Percentiles rank a stretch among this genome's conserved stretches.
Evolutionary conservation across 2,888 invertebrate genomes (phyloP).

Genomic region (Alloscopus bannaensis): DNA sequence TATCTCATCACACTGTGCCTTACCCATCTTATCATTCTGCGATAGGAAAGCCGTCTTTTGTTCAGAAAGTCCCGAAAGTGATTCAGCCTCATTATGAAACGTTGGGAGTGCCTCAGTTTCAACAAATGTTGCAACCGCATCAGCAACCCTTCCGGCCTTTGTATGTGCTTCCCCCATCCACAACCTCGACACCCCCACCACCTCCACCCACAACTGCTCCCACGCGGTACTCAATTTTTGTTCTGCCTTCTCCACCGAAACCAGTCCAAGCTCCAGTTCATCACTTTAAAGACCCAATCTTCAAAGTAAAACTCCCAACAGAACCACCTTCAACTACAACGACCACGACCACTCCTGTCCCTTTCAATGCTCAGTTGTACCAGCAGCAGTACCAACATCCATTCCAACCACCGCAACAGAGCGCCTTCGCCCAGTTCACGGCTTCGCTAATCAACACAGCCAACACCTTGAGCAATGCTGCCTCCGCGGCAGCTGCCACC

Average conservation of each 20-base stretch:
- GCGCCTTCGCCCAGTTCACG: constrained; percentile 18
- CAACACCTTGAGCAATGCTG: constrained; percentile 5
- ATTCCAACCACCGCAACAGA: constrained; percentile 1
- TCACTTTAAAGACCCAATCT: neutral
- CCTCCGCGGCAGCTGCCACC: neutral
- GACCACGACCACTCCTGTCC: neutral
- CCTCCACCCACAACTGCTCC: neutral
- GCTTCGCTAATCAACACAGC: constrained; percentile 13
- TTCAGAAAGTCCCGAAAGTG: constrained; percentile 7
- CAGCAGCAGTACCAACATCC: constrained; percentile 43
- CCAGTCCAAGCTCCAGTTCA: neutral
- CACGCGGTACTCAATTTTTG: too few relatives aligned
- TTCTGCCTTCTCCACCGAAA: neutral
- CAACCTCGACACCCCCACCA: neutral
- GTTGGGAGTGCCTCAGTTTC: neutral
- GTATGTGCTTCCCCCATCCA: neutral
- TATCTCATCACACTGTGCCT: constrained; percentile 11
- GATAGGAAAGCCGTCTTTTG: neutral
- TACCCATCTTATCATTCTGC: neutral
- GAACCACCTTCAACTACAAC: neutral
- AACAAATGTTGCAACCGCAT: constrained; percentile 13
- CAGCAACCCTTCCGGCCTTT: constrained; percentile 23
- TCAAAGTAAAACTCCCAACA: constrained; percentile 1
- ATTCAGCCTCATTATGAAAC: neutral
- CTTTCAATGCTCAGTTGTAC: constrained; percentile 22